Evolutionary conservation across 2,888 invertebrate species (phyloP).

Genomic region (Uropetala carovei): DNA sequence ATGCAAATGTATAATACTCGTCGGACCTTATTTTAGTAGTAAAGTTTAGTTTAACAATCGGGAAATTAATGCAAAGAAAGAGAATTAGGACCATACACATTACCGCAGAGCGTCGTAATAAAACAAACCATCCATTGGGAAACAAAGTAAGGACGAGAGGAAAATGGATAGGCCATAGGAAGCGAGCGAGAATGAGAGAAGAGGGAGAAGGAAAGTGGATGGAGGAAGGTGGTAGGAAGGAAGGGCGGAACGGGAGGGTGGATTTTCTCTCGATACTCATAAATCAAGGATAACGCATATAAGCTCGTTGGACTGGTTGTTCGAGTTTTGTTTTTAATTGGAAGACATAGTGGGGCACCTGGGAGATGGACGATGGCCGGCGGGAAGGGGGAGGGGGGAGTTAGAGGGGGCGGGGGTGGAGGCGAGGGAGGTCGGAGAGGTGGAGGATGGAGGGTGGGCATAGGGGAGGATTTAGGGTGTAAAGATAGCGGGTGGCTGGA

Average conservation of each 20-base stretch:
- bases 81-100: no score
- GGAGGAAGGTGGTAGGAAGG: neutral
- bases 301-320: conserved; percentile 32
- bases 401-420: neutral
- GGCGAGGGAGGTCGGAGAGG: neutral
- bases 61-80: no score
- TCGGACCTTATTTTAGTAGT: no score
- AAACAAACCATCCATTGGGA: no score
- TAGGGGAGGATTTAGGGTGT: conserved; percentile 3
- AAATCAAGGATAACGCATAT: conserved; percentile 28
- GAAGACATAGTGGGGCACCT: neutral
- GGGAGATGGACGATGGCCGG: conserved; percentile 20
- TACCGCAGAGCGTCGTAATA: no score
- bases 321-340: conserved; percentile 32
- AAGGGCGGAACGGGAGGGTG: neutral
- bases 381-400: neutral
- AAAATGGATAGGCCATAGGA: neutral
- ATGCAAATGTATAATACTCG: no score
- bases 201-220: no score
- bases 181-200: neutral
- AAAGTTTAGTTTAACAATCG: no score
- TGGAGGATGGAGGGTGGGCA: neutral
- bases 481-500: neutral
- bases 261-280: conserved; percentile 32
- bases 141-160: no score